phyloP scores from a whole-genome alignment of 2,888 invertebrate genomes.

The Galerucella calmariensis region DNA sequence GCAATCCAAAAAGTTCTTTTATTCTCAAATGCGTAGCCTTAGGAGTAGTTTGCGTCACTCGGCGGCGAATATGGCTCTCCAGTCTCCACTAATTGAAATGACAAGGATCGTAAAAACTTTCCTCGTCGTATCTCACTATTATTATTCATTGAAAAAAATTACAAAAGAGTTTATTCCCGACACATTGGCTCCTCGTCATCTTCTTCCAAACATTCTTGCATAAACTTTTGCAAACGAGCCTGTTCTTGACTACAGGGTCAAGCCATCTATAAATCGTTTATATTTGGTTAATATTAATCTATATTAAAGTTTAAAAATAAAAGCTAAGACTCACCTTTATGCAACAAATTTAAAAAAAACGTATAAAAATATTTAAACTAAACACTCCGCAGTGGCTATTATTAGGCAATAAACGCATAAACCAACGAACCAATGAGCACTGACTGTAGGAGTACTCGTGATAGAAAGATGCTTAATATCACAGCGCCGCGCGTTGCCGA shows the following conservation, averaged over 20 bases:
- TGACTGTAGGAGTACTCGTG: too few species aligned
- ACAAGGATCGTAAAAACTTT: too few species aligned
- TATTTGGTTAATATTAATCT: background rate
- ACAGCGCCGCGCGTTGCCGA: background rate
- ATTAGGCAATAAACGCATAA: too few species aligned
- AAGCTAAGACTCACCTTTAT: constrained; percentile 4
- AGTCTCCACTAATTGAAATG: too few species aligned
- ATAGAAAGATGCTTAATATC: too few species aligned
- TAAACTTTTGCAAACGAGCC: too few species aligned
- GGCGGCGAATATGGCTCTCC: background rate
- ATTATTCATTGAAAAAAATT: too few species aligned
- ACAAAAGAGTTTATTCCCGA: constrained; percentile 3
- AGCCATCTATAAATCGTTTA: background rate
- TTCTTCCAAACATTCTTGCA: constrained; percentile 23
- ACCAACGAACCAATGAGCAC: too few species aligned
- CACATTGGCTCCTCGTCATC: background rate
- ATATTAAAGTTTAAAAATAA: background rate
- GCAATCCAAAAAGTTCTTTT: constrained; percentile 17
- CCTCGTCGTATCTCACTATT: too few species aligned
- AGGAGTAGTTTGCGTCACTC: constrained; percentile 15
- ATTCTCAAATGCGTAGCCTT: constrained; percentile 16
- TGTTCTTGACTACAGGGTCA: constrained; percentile 9
- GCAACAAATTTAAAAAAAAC: background rate
- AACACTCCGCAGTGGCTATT: too few species aligned
- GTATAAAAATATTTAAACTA: constrained; percentile 8